A percentile compares a stretch with the other conserved stretches of the same genome.
These are phyloP conservation scores for Ivindomyrus marchei DNA, from an alignment of 2,113 vertebrate genomes.

Conservation along the genomic window DNA sequence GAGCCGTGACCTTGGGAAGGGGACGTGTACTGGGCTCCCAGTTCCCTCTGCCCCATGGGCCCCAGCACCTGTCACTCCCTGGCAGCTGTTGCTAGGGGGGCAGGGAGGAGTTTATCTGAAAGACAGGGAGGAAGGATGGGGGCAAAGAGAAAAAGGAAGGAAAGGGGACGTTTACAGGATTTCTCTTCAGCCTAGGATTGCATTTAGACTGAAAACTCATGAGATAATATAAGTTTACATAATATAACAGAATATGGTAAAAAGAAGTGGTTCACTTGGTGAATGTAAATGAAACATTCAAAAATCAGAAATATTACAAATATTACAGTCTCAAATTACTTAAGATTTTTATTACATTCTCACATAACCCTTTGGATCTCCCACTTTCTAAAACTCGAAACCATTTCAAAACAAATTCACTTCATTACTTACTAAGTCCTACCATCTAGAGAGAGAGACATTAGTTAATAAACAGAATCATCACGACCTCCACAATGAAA, in stretches of 20 bases:
- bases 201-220: constrained; percentile 28
- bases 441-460: background rate
- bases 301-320: background rate
- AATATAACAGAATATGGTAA: background rate
- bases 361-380: background rate
- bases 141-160: constrained; percentile 31
- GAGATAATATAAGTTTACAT: background rate
- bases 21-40: no score
- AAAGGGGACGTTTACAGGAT: constrained; percentile 26
- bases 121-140: constrained; percentile 44
- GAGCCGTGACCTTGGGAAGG: no score
- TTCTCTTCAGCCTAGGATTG: constrained; percentile 2
- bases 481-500: background rate
- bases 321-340: background rate
- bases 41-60: no score
- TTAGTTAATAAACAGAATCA: background rate
- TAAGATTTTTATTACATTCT: background rate
- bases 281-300: background rate
- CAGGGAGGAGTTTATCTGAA: constrained; percentile 27
- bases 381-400: background rate
- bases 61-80: no score
- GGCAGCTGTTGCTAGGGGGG: constrained; percentile 17
- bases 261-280: background rate
- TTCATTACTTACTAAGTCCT: background rate
- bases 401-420: background rate